A percentile compares a stretch with the other conserved stretches of the same genome.
These are phyloP conservation scores for Rhadinocentrus ornatus DNA, from an alignment of 2,797 vertebrate species.

Conservation along the genomic window DNA sequence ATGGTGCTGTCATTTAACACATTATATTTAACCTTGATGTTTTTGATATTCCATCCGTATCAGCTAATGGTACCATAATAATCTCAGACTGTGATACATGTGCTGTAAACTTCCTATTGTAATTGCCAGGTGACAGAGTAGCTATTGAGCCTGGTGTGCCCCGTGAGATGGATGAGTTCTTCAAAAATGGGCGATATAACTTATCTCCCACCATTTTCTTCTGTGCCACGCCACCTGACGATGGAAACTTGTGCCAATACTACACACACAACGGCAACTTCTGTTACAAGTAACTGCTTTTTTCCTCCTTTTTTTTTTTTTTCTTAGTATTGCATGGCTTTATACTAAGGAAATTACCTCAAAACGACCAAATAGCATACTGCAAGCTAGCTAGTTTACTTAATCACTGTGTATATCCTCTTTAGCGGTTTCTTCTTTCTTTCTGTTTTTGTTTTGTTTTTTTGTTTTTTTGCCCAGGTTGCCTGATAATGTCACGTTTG, in stretches of 20 bases:
- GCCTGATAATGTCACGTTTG: slow-evolving; percentile 93
- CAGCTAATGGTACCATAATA: neutral
- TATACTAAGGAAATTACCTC: slow-evolving; percentile 18
- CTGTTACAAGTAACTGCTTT: slow-evolving; percentile 91
- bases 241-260: slow-evolving; percentile 92
- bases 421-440: neutral
- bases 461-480: slow-evolving; percentile 78
- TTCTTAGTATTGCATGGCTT: neutral
- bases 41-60: neutral
- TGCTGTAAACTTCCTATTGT: neutral
- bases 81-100: neutral
- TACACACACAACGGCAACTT: slow-evolving; percentile 93
- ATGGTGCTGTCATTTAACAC: neutral
- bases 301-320: neutral
- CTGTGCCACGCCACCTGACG: slow-evolving; percentile 94
- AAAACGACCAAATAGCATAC: slow-evolving; percentile 6
- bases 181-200: slow-evolving; percentile 93
- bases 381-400: slow-evolving; percentile 25
- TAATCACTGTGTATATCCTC: slow-evolving; percentile 3
- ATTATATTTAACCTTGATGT: neutral
- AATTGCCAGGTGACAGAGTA: slow-evolving; percentile 89
- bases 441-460: neutral
- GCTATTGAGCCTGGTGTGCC: slow-evolving; percentile 93
- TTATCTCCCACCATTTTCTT: slow-evolving; percentile 94
- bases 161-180: slow-evolving; percentile 90